Base-by-base conservation (phyloP, 2,797 vertebrate species). In the Pipistrellus pipistrellus region DNA sequence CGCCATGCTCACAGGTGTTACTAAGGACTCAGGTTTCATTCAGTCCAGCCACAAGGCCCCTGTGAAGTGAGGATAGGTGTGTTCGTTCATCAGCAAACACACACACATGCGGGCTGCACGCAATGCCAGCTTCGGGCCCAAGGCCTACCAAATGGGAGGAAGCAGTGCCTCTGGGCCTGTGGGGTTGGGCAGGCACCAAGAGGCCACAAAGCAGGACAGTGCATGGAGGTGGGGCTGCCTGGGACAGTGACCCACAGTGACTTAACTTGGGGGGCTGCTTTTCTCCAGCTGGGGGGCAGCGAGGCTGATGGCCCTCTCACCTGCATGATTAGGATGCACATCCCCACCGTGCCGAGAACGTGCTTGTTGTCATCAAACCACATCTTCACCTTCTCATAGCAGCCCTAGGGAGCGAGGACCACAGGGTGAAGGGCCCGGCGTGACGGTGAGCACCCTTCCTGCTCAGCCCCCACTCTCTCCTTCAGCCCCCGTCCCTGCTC, bases 331-430 rank as follows among this genome's bases (percentile, higher is more conserved):
- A 99, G 98, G 97, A 99, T 97, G 96, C 99, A 99, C 99, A 99
- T 99, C 94, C 99, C 99, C 77, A 99, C 98, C 0, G 99, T 99
- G 96, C 99, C 99, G 3, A 99, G 98, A 95, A 99, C 98, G 25
- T 99, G 99, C 96, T 99, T 99, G 94, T 99, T 99, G 87, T 99
- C 99, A 88, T 99, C 99, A 83, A 99, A 98, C 99, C 99, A 99
- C 93, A 98, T 98, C 97, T 99, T 99, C 96, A 99, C 99, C 97
- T 99, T 99, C 94, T 99, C 99, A 2, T 99, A 99, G 98, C 99
- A 99, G 44, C 99, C 99, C 99, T 99, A 97, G 62, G 93, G 96
- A 97, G 71, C 77, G 46, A 89, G 95, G 84, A 78, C 20, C 27
- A 13, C 11, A 62, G 35, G 13, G 57, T 95, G 59, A 88, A 5